Conservation (phyloP, 2,113 vertebrate genomes). For the Hydrolagus affinis region DNA sequence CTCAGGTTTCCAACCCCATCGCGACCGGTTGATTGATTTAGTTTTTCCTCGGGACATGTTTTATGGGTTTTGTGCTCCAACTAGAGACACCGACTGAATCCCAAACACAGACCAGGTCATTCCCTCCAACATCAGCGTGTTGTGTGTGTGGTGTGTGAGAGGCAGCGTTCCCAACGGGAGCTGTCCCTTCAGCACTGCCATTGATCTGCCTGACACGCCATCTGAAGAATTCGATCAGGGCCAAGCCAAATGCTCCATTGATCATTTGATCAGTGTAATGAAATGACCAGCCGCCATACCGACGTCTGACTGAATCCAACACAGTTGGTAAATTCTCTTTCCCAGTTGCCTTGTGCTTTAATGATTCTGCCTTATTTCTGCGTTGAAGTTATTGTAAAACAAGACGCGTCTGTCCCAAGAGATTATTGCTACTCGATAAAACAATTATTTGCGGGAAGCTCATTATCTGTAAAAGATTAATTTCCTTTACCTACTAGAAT, state of each 20-base stretch:
- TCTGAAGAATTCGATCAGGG: neutral
- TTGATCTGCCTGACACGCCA: neutral
- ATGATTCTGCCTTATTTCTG: neutral
- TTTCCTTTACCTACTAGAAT: neutral
- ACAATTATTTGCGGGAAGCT: neutral
- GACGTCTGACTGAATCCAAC: no score
- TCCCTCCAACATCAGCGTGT: neutral
- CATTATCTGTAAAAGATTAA: neutral
- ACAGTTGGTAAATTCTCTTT: neutral
- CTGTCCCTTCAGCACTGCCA: constrained; percentile 26
- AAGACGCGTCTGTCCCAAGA: no score
- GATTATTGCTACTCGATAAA: neutral
- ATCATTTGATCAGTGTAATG: neutral
- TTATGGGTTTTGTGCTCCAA: neutral
- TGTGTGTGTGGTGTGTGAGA: neutral
- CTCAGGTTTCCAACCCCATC: neutral
- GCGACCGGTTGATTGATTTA: neutral
- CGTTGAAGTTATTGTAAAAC: neutral
- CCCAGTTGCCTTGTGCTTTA: neutral
- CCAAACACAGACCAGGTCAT: neutral
- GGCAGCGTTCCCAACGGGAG: neutral
- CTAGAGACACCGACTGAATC: neutral
- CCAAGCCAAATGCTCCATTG: neutral
- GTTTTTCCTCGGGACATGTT: neutral
- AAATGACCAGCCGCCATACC: no score